Evolutionary conservation across 2,113 vertebrate genomes (phyloP).

Genomic region (Epinephelus cyanopodus): DNA sequence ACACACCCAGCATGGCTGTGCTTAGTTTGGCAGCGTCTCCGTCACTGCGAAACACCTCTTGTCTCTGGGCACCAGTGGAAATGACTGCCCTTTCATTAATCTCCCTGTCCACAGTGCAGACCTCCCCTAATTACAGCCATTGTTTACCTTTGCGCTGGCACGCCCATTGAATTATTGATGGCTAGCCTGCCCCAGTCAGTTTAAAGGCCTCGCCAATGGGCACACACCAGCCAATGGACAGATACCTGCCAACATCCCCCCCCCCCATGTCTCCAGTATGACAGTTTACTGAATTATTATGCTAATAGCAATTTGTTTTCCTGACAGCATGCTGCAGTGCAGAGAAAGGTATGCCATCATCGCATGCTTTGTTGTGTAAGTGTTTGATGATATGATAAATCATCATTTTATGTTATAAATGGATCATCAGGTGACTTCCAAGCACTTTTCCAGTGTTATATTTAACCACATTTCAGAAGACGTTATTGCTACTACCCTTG

Average conservation of each 20-base stretch:
- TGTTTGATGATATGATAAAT: constrained; percentile 34
- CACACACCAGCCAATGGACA: constrained; percentile 57
- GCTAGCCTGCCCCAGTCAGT: constrained; percentile 66
- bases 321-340: constrained; percentile 4
- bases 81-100: constrained; percentile 81
- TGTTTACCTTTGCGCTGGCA: constrained; percentile 81
- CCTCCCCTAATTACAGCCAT: constrained; percentile 81
- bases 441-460: neutral
- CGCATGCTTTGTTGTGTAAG: constrained; percentile 15
- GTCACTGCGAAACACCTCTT: constrained; percentile 65
- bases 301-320: constrained; percentile 65
- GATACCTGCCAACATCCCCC: constrained; percentile 61
- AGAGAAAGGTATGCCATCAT: constrained; percentile 1
- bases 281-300: constrained; percentile 66
- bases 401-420: constrained; percentile 15
- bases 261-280: constrained; percentile 28
- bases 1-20: constrained; percentile 19
- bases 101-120: constrained; percentile 73
- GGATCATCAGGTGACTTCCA: constrained; percentile 22
- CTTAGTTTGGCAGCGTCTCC: constrained; percentile 67
- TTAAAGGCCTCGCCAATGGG: constrained; percentile 64
- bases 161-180: constrained; percentile 80
- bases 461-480: constrained; percentile 15
- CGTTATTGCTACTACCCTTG: neutral
- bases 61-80: constrained; percentile 73